These are phyloP conservation scores for Drosophila helvetica DNA, from an alignment of 2,888 invertebrate species.

Conservation along the genomic window DNA sequence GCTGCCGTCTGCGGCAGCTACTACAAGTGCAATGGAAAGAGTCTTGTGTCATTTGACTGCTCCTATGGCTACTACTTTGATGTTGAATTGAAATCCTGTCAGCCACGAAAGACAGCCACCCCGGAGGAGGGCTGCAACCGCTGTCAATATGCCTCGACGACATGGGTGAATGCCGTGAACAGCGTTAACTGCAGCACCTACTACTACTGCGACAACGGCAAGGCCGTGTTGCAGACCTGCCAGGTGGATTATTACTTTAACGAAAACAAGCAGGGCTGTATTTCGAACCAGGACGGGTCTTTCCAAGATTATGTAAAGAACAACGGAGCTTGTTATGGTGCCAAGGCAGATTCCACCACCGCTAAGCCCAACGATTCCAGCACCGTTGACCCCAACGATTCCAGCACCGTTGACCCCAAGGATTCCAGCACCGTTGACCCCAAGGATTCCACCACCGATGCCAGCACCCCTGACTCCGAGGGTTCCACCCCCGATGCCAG, in stretches of 20 bases:
- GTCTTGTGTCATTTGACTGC: slow-evolving; percentile 20
- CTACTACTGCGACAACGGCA: slow-evolving; percentile 48
- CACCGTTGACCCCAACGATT: too few species aligned
- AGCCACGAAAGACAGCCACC: slow-evolving; percentile 28
- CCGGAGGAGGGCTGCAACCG: slow-evolving; percentile 49
- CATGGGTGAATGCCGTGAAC: slow-evolving; percentile 51
- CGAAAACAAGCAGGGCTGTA: slow-evolving; percentile 48
- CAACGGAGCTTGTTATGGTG: slow-evolving; percentile 24
- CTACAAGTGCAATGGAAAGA: slow-evolving; percentile 20
- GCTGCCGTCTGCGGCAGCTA: slow-evolving; percentile 36
- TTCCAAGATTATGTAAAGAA: fast-evolving
- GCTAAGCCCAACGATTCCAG: too few species aligned
- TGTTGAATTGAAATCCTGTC: fast-evolving
- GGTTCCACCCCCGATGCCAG: too few species aligned
- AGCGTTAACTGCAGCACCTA: slow-evolving; percentile 32
- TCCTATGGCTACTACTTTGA: slow-evolving; percentile 37
- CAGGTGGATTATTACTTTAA: slow-evolving; percentile 8
- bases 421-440: too few species aligned
- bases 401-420: too few species aligned
- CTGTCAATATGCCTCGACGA: slow-evolving; percentile 31
- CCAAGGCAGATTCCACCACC: not conserved
- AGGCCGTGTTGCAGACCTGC: fast-evolving
- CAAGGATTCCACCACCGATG: too few species aligned
- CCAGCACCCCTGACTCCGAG: too few species aligned
- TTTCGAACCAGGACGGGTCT: fast-evolving